Evolutionary conservation across 2,888 invertebrate genomes (phyloP), one percentile per base, ranked within the genome.

Genomic region (Malthinus seriepunctatus): DNA sequence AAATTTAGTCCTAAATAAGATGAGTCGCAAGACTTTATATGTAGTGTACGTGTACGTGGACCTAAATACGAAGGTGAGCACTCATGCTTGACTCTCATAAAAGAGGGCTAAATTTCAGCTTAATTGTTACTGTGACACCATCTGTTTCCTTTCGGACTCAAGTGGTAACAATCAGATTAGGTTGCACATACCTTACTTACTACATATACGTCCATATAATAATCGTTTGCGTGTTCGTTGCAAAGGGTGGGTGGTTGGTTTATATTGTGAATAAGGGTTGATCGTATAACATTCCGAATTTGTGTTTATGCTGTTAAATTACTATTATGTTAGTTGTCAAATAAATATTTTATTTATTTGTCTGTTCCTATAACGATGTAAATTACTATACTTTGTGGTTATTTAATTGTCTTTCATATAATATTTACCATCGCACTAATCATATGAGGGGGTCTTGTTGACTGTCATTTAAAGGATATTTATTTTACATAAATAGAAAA

Each of bases 101-200:
- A 76, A 76, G 74, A 76, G 78, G 75, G 78, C 76, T 77, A 78
- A 78, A 78, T 78, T 79, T 78, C 75, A 71, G 72, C 76, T 73
- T 79, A 79, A 79, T 79, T 79, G 78, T 77, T 76, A 75, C 75
- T 73, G 74, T 75, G 76, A 78, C 79, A 79, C 78, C 78, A 79
- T 79, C 78, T 79, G 78, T 76, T 79, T 79, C 78, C 78, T 78
- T 77, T 77, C 73, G 69, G 68, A 60, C 64, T 50, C 63, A 50
- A 54, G 60, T 51, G 62, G 67, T 63, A 65, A 63, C 56, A 66
- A 69, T 68, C 67, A 67, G 67, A 68, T 68, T 68, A 68, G 65
- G 63, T 63, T 65, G 65, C 62, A 23, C 23, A 23, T 23, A 23
- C 23, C 23, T 61, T 65, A 65, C 67, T 47, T 60, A 54, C 50